Conservation (phyloP, 2,797 vertebrate species). For the Choloepus didactylus region DNA sequence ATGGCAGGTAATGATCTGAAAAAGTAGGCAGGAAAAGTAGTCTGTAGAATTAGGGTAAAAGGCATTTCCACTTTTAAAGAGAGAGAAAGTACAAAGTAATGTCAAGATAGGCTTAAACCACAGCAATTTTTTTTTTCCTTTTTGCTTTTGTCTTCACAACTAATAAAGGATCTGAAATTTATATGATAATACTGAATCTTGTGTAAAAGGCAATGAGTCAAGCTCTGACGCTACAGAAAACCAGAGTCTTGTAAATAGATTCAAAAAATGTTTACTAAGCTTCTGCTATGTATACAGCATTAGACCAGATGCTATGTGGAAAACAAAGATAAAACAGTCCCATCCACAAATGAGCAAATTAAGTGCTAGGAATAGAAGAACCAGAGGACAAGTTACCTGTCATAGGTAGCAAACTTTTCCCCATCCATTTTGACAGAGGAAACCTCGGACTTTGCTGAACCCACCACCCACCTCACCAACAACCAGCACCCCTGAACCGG, state of each 20-base stretch:
- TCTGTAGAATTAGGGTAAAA: constrained; percentile 45
- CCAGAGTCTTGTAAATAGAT: constrained; percentile 31
- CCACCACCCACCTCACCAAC: constrained; percentile 97
- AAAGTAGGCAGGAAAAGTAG: background rate
- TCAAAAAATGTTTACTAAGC: constrained; percentile 60
- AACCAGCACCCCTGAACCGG: constrained; percentile 98
- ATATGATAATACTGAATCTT: constrained; percentile 33
- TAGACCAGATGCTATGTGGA: constrained; percentile 24
- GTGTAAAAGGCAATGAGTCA: constrained; percentile 26
- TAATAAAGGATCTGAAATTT: constrained; percentile 36
- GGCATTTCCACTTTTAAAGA: constrained; percentile 57
- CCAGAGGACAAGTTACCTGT: constrained; percentile 75
- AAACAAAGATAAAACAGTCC: constrained; percentile 58
- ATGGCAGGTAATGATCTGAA: background rate
- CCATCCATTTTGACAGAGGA: constrained; percentile 93
- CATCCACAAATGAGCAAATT: constrained; percentile 42
- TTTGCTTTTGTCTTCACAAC: constrained; percentile 50
- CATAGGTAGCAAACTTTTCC: constrained; percentile 86
- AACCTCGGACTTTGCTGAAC: constrained; percentile 95
- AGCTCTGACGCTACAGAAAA: constrained; percentile 19
- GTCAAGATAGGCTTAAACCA: background rate
- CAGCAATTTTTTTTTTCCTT: background rate
- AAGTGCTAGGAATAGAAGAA: constrained; percentile 56
- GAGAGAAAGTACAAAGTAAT: constrained; percentile 47
- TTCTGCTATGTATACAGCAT: background rate